A percentile compares a stretch with the other conserved stretches of the same genome.
phyloP scores from a whole-genome alignment of 2,113 vertebrate genomes.

The Sylvicapra grimmia region DNA sequence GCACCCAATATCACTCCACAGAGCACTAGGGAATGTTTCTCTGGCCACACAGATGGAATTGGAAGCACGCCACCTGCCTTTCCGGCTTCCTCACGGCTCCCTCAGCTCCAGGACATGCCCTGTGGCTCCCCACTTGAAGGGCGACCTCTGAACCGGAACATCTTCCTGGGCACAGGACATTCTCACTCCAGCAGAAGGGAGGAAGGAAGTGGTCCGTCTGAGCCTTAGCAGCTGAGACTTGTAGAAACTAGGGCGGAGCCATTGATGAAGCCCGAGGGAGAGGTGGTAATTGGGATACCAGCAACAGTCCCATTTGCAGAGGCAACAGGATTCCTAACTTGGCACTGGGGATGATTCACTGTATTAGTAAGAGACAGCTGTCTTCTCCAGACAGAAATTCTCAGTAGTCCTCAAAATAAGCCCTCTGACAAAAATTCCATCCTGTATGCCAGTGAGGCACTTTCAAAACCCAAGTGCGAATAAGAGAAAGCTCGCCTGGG shows the following conservation, averaged over 20 bases:
- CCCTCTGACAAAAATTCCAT: background rate
- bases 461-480: background rate
- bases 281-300: background rate
- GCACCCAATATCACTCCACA: accelerated
- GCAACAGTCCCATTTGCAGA: background rate
- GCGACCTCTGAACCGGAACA: background rate
- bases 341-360: background rate
- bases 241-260: background rate
- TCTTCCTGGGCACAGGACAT: background rate
- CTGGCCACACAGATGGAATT: background rate
- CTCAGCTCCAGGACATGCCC: background rate
- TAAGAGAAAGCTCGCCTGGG: background rate
- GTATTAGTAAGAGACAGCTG: background rate
- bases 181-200: background rate
- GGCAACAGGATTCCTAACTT: background rate
- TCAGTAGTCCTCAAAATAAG: background rate
- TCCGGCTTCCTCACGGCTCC: background rate
- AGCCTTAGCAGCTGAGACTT: background rate
- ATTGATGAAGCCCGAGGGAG: background rate
- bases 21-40: background rate
- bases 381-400: background rate
- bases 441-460: background rate
- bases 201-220: background rate
- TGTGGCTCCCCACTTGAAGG: too few species aligned
- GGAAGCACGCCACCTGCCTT: background rate